phyloP scores from a whole-genome alignment of 2,888 invertebrate genomes.

The Mythimna loreyi region DNA sequence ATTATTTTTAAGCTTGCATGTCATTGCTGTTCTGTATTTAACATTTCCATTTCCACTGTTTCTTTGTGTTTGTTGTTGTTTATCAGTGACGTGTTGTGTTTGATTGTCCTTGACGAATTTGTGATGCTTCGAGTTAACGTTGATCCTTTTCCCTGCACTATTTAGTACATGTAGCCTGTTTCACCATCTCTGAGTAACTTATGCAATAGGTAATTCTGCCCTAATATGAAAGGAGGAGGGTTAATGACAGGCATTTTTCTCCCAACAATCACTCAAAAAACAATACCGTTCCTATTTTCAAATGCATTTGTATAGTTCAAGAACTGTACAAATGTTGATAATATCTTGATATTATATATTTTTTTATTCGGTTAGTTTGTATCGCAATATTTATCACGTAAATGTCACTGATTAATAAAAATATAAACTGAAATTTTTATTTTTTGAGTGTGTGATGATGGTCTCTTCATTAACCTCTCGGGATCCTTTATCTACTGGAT shows the following conservation, averaged over 20 bases:
- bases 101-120: slow-evolving; percentile 22
- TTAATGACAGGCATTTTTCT: too few relatives aligned
- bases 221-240: background rate
- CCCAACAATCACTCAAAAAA: too few relatives aligned
- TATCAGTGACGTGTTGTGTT: slow-evolving; percentile 35
- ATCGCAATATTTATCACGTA: too few relatives aligned
- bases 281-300: too few relatives aligned
- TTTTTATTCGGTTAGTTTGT: too few relatives aligned
- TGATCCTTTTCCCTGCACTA: slow-evolving; percentile 15
- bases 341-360: too few relatives aligned
- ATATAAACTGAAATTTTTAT: too few relatives aligned
- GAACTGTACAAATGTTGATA: too few relatives aligned
- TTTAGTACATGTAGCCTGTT: slow-evolving; percentile 23
- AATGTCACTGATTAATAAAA: too few relatives aligned
- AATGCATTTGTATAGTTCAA: too few relatives aligned
- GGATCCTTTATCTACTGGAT: background rate
- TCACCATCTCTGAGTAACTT: slow-evolving; percentile 1
- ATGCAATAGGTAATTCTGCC: background rate
- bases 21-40: slow-evolving; percentile 60
- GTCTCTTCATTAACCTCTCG: too few relatives aligned
- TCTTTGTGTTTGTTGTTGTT: slow-evolving; percentile 19
- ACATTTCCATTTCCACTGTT: slow-evolving; percentile 44
- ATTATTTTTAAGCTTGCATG: slow-evolving; percentile 67
- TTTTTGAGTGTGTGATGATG: too few relatives aligned
- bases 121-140: slow-evolving; percentile 31